Conservation (phyloP, 2,797 vertebrate genomes). For the Tokudaia muenninki region DNA sequence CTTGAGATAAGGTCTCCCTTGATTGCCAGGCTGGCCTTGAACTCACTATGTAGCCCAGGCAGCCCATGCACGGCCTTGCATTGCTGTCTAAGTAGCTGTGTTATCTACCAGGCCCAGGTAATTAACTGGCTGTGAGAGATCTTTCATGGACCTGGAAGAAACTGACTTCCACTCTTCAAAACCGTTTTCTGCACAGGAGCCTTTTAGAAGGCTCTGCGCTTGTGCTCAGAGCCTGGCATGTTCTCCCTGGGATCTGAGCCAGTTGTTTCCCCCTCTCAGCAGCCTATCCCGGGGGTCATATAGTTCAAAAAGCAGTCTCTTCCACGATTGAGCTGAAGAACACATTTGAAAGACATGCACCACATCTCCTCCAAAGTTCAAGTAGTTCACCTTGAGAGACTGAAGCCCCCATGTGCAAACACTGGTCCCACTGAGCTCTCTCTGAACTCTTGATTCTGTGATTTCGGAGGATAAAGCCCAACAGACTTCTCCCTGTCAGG, state of each 20-base stretch:
- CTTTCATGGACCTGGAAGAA: not conserved
- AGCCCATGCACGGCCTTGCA: too few relatives aligned
- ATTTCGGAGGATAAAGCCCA: not conserved
- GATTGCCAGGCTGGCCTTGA: not conserved
- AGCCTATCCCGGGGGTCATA: not conserved
- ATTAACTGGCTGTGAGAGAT: not conserved
- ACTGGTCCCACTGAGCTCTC: not conserved
- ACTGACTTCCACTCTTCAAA: not conserved
- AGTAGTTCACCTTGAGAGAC: slow-evolving; percentile 21
- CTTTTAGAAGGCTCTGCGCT: not conserved
- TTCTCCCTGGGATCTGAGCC: not conserved
- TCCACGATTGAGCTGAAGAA: not conserved
- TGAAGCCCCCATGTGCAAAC: not conserved
- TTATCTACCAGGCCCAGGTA: not conserved
- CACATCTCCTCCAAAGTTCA: not conserved
- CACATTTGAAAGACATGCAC: not conserved
- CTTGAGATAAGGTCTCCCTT: not conserved
- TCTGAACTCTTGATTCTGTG: not conserved
- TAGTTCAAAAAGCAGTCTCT: not conserved
- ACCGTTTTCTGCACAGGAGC: not conserved
- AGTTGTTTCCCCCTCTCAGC: too few relatives aligned
- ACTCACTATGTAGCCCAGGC: not conserved
- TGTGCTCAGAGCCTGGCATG: not conserved
- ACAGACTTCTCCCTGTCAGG: not conserved
- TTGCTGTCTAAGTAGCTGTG: not conserved